A percentile compares a stretch with the other conserved stretches of the same genome.
Evolutionary conservation across 2,113 vertebrate genomes (phyloP).

Genomic region (Hypanus sabinus): DNA sequence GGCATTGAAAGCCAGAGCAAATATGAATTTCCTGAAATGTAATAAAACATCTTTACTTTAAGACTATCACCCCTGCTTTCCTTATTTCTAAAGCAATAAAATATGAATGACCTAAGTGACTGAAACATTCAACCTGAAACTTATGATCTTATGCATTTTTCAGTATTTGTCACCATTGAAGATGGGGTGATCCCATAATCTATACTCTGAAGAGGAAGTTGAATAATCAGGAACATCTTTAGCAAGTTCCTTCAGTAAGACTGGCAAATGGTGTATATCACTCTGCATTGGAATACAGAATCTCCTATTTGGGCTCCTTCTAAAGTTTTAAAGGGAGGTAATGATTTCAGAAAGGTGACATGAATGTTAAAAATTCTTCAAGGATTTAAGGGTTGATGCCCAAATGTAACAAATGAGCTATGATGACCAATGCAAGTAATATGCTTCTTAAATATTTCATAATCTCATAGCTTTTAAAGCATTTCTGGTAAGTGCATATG

Average conservation of each 20-base stretch:
- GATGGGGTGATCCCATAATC: neutral
- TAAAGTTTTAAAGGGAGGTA: neutral
- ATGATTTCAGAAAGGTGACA: neutral
- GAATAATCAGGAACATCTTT: neutral
- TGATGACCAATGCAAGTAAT: neutral
- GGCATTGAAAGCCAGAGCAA: neutral
- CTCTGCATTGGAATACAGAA: neutral
- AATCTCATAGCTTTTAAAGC: neutral
- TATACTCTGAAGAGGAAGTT: neutral
- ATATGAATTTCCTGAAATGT: neutral
- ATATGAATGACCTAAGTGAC: neutral
- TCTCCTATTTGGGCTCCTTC: too few relatives aligned
- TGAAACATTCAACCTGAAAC: too few relatives aligned
- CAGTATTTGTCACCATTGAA: neutral
- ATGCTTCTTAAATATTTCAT: constrained; percentile 26
- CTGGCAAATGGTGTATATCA: neutral
- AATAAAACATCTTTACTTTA: neutral
- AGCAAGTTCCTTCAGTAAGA: neutral
- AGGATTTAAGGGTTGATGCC: neutral
- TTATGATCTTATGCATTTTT: neutral
- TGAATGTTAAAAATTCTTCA: neutral
- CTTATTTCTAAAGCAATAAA: neutral
- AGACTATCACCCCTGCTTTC: neutral
- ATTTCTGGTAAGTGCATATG: constrained; percentile 23
- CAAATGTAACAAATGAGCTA: neutral